Evolutionary conservation across 2,113 vertebrate species (phyloP).

Genomic region (Sprattus sprattus): DNA sequence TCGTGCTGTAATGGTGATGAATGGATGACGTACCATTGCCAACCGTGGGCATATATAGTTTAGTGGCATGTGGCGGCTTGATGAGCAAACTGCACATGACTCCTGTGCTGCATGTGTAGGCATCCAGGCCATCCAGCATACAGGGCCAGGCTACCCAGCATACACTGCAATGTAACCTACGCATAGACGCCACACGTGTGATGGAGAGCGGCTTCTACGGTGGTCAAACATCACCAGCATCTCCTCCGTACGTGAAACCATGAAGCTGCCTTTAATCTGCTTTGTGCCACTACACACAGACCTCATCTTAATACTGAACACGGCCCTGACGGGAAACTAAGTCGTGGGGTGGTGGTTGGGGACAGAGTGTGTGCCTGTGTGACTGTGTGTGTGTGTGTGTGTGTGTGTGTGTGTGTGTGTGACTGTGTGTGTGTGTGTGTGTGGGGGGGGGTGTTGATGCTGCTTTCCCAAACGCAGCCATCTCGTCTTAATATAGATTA

Average conservation of each 20-base stretch:
- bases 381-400: not conserved
- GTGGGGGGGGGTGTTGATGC: not conserved
- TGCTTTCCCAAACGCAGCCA: not conserved
- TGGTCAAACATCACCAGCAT: not conserved
- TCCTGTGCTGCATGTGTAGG: not conserved
- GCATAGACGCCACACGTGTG: not conserved
- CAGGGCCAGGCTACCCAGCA: not conserved
- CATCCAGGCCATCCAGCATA: not conserved
- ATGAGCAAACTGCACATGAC: not conserved
- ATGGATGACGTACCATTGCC: not conserved
- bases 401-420: slow-evolving; percentile 9
- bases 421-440: not conserved
- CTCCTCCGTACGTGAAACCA: slow-evolving; percentile 10
- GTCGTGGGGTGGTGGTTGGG: not conserved
- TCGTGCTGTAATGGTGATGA: no score
- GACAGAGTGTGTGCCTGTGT: not conserved
- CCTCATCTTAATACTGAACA: slow-evolving; percentile 45
- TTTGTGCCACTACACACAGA: slow-evolving; percentile 45
- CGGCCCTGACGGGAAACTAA: slow-evolving; percentile 33
- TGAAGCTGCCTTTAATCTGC: slow-evolving; percentile 51
- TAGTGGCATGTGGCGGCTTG: not conserved
- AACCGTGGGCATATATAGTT: not conserved
- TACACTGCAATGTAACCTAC: not conserved
- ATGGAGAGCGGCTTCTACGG: not conserved
- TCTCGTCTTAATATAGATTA: slow-evolving; percentile 51